Evolutionary conservation across 2,888 invertebrate species (phyloP), one percentile per base, ranked within the genome.

Genomic region (Maniola hyperantus): DNA sequence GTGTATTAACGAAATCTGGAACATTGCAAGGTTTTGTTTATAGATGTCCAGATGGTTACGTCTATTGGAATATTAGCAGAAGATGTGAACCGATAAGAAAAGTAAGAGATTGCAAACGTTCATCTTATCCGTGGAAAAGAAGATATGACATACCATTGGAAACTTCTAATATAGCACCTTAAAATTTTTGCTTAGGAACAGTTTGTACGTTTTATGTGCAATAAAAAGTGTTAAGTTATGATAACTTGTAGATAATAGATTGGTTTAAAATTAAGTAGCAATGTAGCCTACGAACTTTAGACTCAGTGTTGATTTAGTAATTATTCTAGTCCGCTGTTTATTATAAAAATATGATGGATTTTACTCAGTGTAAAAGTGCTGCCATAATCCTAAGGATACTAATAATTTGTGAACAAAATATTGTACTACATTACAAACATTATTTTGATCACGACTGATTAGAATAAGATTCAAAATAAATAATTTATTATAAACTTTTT

Each of bases 51-150:
- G 90, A 94, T 76, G 95, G 95, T 53, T 96, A 94, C 76, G 93
- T 95, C 5, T 97, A 95, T 81, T 97, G 96, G 96, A 93, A 95
- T 53, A 94, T 96, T 5, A 97, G 96, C 75, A 94, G 95, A 83
- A 93, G 95, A 78, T 97, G 97, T 80, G 97, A 97, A 85, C 93
- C 94, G 53, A 88, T 90, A 0, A 86, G 91, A 54, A 93, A 93
- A 78, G 84, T 96, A 60, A 91, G 93, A 65, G 93, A 94, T 78
- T 97, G 97, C 64, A 87, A 87, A 69, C 83, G 84, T 59, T 82
- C 89, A 18, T 76, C 77, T 33, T 87, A 85, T 48, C 78, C 83
- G 59, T 93, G 93, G 93, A 79, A 72, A 48, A 89, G 84, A 62
- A 85, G 93, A 82, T 92, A 93, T 91, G 93, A 94, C 75, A 88